Percentiles rank a stretch among this genome's conserved stretches.
phyloP scores from a whole-genome alignment of 2,888 invertebrate species.

The Thereva nobilitata region DNA sequence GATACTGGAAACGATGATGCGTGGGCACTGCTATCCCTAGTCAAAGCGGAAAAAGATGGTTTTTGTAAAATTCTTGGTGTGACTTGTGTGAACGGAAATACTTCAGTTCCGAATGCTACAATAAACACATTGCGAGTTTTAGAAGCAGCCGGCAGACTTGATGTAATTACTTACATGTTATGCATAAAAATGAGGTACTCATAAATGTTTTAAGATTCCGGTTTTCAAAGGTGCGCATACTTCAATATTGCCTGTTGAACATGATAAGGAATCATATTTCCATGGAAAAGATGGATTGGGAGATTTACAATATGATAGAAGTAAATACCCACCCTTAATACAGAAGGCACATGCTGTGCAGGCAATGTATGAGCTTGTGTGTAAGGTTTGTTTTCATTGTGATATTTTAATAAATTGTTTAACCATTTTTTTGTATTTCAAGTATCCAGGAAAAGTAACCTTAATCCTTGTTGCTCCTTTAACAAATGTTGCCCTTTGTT shows the following conservation, averaged over 20 bases:
- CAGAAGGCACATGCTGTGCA: slow-evolving; percentile 64
- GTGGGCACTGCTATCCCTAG: slow-evolving; percentile 64
- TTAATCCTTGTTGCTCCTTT: slow-evolving; percentile 73
- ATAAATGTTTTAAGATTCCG: slow-evolving; percentile 61
- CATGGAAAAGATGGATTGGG: slow-evolving; percentile 76
- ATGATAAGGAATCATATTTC: slow-evolving; percentile 53
- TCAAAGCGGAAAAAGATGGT: slow-evolving; percentile 59
- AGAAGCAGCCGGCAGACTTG: slow-evolving; percentile 62
- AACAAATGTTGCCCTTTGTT: slow-evolving; percentile 78
- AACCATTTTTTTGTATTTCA: slow-evolving; percentile 35
- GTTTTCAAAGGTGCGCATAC: slow-evolving; percentile 68
- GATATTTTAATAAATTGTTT: slow-evolving; percentile 3
- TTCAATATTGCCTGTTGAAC: slow-evolving; percentile 53
- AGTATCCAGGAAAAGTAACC: slow-evolving; percentile 62
- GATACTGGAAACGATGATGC: slow-evolving; percentile 71
- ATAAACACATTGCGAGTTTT: slow-evolving; percentile 72
- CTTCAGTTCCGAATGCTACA: slow-evolving; percentile 68
- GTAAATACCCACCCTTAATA: slow-evolving; percentile 58
- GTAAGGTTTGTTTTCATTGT: slow-evolving; percentile 57
- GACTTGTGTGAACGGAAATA: slow-evolving; percentile 78
- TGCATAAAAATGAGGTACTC: slow-evolving; percentile 1
- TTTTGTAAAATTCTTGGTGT: slow-evolving; percentile 63
- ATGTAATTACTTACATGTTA: slow-evolving; percentile 61
- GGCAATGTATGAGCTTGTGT: slow-evolving; percentile 65
- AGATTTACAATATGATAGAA: slow-evolving; percentile 61